Base-by-base conservation (phyloP, 2,113 vertebrate genomes). In the Vulpes lagopus region DNA sequence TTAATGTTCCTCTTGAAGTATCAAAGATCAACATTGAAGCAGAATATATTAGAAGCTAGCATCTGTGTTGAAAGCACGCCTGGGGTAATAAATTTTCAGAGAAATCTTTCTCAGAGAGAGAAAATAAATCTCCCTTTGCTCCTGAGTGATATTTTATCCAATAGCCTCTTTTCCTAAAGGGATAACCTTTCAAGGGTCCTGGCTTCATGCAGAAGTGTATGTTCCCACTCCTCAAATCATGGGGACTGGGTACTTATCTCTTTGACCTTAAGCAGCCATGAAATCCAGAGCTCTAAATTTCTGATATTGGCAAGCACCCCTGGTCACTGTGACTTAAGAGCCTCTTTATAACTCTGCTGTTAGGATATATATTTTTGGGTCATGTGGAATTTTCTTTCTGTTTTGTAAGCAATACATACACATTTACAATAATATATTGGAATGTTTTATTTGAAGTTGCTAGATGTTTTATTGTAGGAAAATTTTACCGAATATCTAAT, bases 391-490 rank as follows among this genome's bases (percentile, higher is more conserved):
- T 94, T 69, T 85, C 5, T 38, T 94, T 86, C 43, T 81, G 59
- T 53, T 94, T 86, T 82, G 20, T 95, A 25, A 89, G 23, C 8
- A 83, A 83, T 11, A 65, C 62, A 65, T 49, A 86, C n/a, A 35
- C 22, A 55, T 87, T 95, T 94, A 3, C 3, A 86, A 64, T 91
- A 82, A 30, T n/a, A 51, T 79, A 43, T 85, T 93, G 0, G 22
- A 95, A n/a, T 83, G 16, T 23, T 94, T 92, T 59, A 17, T 55
- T 91, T 93, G 93, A 3, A 93, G 16, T 82, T 82, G 93, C 11
- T 78, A 93, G 4, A 7, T 85, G 1, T 35, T 95, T 69, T 93
- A 8, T 65, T 88, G 22, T 55, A 60, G 57, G 23, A 84, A 59
- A 5, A 79, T 82, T 93, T 97, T 65, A 89, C 0, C 53, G 5